Conservation (phyloP, 2,797 vertebrate species). For the Brachyrhaphis roseni region DNA sequence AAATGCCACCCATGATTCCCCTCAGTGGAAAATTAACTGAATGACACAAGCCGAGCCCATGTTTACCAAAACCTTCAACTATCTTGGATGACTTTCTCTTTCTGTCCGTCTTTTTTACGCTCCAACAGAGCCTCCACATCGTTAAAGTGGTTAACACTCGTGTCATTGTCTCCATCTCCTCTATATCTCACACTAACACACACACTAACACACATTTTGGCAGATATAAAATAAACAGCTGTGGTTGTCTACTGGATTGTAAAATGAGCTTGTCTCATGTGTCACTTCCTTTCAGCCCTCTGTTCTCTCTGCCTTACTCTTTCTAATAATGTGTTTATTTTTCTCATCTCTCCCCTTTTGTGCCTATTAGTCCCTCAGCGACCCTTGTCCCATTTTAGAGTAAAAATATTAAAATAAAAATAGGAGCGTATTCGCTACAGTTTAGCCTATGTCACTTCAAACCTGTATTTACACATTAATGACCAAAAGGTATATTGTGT, state of each 20-base stretch:
- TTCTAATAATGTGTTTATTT: neutral
- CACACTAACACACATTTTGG: constrained; percentile 1
- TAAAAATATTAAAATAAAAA: neutral
- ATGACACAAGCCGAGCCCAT: constrained; percentile 8
- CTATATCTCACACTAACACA: neutral
- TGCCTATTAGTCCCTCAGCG: constrained; percentile 13
- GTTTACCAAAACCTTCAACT: constrained; percentile 15
- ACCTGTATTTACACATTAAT: neutral
- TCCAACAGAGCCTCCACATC: constrained; percentile 33
- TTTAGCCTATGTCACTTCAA: neutral
- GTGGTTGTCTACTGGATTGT: constrained; percentile 15
- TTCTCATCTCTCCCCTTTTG: neutral
- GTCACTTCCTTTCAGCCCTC: constrained; percentile 8
- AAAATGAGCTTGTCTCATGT: constrained; percentile 15
- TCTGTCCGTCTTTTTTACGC: constrained; percentile 14
- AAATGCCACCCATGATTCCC: constrained; percentile 5
- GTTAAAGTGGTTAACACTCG: constrained; percentile 20
- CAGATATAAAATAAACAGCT: constrained; percentile 28
- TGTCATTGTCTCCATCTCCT: constrained; percentile 17
- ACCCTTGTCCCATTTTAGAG: neutral
- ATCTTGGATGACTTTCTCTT: constrained; percentile 12
- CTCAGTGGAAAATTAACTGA: constrained; percentile 28
- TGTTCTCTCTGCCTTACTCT: constrained; percentile 4
- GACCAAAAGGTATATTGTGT: neutral
- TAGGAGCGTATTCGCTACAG: neutral